Percentiles rank a stretch among this genome's conserved stretches.
Conservation (phyloP, 2,113 vertebrate genomes). For the Rhabdornis inornatus region DNA sequence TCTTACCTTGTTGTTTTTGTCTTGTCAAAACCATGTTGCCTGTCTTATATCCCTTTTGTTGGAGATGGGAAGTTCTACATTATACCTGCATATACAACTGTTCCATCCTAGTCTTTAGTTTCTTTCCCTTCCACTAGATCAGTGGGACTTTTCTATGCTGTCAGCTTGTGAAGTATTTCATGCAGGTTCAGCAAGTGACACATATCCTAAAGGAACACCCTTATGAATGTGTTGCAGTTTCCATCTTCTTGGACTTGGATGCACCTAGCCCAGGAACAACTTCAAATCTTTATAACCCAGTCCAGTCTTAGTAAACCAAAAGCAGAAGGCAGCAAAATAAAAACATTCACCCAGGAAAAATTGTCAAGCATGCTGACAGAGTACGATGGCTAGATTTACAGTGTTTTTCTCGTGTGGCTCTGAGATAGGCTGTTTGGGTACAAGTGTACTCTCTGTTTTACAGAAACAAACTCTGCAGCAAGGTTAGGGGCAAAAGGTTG, state of each 20-base stretch:
- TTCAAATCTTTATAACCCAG: not conserved
- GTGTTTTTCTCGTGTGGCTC: not conserved
- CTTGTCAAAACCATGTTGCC: not conserved
- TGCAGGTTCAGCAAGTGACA: not conserved
- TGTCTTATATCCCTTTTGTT: not conserved
- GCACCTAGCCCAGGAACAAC: not conserved
- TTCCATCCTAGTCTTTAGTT: not conserved
- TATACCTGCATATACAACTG: not conserved
- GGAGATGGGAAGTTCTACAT: not conserved
- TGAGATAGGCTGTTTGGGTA: not conserved
- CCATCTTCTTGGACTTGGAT: not conserved
- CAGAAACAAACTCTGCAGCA: not conserved
- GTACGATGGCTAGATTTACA: not conserved
- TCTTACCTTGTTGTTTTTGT: not conserved
- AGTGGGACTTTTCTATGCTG: not conserved
- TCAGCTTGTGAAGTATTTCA: not conserved
- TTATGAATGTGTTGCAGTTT: not conserved
- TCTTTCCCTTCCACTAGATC: not conserved
- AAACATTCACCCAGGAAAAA: not conserved
- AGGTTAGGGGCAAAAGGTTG: not conserved
- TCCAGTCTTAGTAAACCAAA: not conserved
- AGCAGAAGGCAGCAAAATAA: not conserved
- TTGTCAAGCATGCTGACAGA: not conserved
- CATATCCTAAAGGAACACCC: not conserved
- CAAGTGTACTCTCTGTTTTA: not conserved